Percentiles rank a stretch among this genome's conserved stretches.
Evolutionary conservation across 1,140 invertebrate species (phyloP).

Genomic region (Eueides isabella): DNA sequence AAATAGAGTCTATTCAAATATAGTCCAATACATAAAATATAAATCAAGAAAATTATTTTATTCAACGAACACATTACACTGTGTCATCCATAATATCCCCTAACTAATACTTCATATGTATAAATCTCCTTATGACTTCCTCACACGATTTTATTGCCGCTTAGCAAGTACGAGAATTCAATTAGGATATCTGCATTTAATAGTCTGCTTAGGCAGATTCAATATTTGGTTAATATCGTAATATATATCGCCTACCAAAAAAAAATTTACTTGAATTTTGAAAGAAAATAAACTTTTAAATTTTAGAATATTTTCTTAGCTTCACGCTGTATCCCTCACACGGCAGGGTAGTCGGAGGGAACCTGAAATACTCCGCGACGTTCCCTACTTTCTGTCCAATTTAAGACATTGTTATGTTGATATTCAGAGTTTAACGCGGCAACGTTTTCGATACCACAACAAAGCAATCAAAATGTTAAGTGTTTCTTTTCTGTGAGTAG

Average conservation of each 20-base stretch:
- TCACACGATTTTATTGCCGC: constrained; percentile 1
- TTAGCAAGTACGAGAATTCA: constrained; percentile 13
- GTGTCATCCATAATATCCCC: background rate
- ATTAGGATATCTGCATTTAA: constrained; percentile 13
- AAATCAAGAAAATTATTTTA: background rate
- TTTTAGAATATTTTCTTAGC: no score
- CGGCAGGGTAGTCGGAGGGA: no score
- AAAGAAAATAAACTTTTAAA: background rate
- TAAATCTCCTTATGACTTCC: background rate
- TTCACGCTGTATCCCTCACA: no score
- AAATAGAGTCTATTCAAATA: no score
- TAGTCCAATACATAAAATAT: background rate
- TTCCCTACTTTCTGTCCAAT: no score
- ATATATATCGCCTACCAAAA: background rate
- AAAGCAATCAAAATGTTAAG: no score
- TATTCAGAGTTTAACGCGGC: no score
- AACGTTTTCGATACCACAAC: no score
- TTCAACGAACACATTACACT: background rate
- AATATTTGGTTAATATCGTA: constrained; percentile 2
- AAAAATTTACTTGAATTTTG: background rate
- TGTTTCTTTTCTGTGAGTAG: no score
- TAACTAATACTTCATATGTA: background rate
- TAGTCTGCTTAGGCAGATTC: constrained; percentile 13
- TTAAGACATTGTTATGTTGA: no score
- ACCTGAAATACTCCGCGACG: no score